phyloP scores from a whole-genome alignment of 2,797 vertebrate genomes.

The Meriones psammophilus region DNA sequence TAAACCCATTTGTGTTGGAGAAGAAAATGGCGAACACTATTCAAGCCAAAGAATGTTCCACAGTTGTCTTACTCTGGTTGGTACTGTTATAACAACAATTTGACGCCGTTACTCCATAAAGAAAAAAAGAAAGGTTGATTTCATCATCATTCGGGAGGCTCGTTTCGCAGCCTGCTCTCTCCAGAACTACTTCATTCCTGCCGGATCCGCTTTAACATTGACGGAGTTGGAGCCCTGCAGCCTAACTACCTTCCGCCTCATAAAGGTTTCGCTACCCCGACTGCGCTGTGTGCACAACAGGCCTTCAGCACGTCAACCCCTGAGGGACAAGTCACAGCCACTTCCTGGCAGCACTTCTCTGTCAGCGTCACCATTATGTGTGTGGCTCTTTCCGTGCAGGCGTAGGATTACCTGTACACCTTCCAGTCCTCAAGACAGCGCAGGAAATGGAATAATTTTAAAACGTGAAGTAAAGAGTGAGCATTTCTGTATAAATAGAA shows the following conservation, averaged over 20 bases:
- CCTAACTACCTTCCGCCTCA: neutral
- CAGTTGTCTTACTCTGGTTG: neutral
- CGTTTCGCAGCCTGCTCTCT: neutral
- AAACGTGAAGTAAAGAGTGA: conserved; percentile 1
- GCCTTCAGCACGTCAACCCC: neutral
- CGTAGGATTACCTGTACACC: neutral
- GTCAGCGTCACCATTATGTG: neutral
- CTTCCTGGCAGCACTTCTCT: neutral
- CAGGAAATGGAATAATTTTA: conserved; percentile 42
- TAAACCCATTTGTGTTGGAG: neutral
- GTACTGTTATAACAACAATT: neutral
- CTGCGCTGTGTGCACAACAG: neutral
- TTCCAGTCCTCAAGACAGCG: neutral
- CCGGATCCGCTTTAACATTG: neutral
- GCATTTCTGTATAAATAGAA: neutral
- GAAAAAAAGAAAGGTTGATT: neutral
- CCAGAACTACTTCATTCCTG: neutral
- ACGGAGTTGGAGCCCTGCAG: neutral
- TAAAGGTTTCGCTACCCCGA: neutral
- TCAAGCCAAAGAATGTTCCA: neutral
- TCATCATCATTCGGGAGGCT: neutral
- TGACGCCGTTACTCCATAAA: neutral
- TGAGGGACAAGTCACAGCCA: too few species aligned
- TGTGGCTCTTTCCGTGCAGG: neutral
- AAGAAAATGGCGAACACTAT: neutral